phyloP scores from a whole-genome alignment of 2,113 vertebrate genomes.

The Myotis yumanensis region DNA sequence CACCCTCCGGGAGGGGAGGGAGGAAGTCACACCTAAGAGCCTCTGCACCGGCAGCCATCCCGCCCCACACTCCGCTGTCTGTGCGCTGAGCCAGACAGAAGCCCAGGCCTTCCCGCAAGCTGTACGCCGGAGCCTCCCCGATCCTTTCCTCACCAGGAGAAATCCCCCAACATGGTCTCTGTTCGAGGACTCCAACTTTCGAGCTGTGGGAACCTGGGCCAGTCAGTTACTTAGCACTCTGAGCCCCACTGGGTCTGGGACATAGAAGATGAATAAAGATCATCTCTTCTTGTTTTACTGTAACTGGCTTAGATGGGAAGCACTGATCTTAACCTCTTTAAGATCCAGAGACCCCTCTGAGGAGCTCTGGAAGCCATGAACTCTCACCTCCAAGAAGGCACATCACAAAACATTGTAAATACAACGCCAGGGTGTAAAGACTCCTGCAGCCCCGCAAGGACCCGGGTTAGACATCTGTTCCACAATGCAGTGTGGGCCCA shows the following conservation, averaged over 20 bases:
- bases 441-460: neutral
- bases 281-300: neutral
- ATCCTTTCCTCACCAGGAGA: neutral
- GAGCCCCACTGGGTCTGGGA: neutral
- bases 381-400: neutral
- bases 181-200: neutral
- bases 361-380: neutral
- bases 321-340: neutral
- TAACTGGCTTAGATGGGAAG: neutral
- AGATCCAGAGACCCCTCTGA: neutral
- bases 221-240: neutral
- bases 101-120: neutral
- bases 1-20: neutral
- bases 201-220: neutral
- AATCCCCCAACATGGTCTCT: neutral
- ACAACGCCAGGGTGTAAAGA: fast-evolving
- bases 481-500: fast-evolving
- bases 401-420: neutral
- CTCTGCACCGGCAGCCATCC: neutral
- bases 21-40: neutral
- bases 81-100: neutral
- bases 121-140: fast-evolving
- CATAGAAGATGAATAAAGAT: neutral
- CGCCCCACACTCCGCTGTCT: fast-evolving
- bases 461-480: neutral